A percentile compares a stretch with the other conserved stretches of the same genome.
phyloP scores from a whole-genome alignment of 2,113 vertebrate species.

The Rissa tridactyla region DNA sequence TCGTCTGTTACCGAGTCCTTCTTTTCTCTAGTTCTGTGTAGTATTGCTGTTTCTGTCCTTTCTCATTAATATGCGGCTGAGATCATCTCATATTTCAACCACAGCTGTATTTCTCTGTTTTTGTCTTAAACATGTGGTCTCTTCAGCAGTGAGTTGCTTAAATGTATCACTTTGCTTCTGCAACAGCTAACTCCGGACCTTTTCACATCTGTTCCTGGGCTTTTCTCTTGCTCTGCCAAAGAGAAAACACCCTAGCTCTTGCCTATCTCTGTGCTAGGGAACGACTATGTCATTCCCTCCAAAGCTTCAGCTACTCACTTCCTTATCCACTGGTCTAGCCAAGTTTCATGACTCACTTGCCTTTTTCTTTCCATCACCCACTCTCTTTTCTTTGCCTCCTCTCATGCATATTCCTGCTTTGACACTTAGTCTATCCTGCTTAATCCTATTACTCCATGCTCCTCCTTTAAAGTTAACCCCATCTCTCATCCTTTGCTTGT shows the following conservation, averaged over 20 bases:
- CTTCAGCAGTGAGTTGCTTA: not conserved
- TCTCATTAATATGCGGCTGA: rapidly evolving
- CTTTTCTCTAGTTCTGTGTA: not conserved
- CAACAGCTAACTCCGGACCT: not conserved
- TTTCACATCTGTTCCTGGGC: constrained; percentile 22
- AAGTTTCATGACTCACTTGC: constrained; percentile 56
- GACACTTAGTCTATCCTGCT: constrained; percentile 21
- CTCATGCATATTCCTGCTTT: constrained; percentile 35
- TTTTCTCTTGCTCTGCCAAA: not conserved
- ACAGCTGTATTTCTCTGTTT: not conserved
- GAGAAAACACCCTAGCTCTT: constrained; percentile 19
- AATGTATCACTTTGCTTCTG: not conserved
- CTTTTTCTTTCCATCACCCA: constrained; percentile 42
- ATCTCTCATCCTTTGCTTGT: constrained; percentile 30
- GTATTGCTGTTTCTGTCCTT: not conserved
- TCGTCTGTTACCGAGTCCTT: not conserved
- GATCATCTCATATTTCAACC: not conserved
- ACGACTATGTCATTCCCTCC: not conserved
- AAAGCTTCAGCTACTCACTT: constrained; percentile 17
- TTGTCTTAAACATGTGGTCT: not conserved
- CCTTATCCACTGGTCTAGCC: constrained; percentile 34
- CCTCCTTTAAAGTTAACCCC: constrained; percentile 21
- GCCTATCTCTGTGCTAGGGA: not conserved
- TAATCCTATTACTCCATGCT: constrained; percentile 21
- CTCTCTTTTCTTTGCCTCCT: constrained; percentile 36